These are phyloP conservation scores for Mobula birostris DNA, from an alignment of 2,113 vertebrate species.

Conservation along the genomic window DNA sequence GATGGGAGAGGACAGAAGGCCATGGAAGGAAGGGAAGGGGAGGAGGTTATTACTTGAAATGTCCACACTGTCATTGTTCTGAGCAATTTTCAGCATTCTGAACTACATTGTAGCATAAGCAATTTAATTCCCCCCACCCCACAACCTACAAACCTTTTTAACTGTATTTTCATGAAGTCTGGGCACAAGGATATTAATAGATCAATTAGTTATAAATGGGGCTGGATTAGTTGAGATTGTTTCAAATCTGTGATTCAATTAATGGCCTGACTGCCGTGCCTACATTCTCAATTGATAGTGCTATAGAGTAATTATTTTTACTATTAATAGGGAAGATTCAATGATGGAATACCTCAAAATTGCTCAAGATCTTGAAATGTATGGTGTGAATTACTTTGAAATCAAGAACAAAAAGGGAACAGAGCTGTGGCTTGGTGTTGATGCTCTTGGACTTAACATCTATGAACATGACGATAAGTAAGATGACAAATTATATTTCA, in stretches of 20 bases:
- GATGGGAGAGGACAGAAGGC: too few relatives aligned
- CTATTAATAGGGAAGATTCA: slow-evolving; percentile 79
- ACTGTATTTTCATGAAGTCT: background rate
- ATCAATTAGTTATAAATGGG: background rate
- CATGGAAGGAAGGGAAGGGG: too few relatives aligned
- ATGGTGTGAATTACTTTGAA: slow-evolving; percentile 97
- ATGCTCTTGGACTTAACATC: slow-evolving; percentile 93
- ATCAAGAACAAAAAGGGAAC: slow-evolving; percentile 98
- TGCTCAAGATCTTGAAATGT: slow-evolving; percentile 96
- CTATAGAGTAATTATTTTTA: slow-evolving; percentile 36
- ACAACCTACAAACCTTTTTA: too few relatives aligned
- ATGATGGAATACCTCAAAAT: slow-evolving; percentile 99
- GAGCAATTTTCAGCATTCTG: background rate
- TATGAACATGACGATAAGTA: slow-evolving; percentile 96
- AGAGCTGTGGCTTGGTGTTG: slow-evolving; percentile 91
- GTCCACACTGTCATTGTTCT: background rate
- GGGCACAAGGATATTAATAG: background rate
- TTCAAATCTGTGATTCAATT: background rate
- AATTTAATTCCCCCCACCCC: background rate
- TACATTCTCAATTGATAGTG: background rate
- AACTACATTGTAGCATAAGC: background rate
- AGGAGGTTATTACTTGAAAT: background rate
- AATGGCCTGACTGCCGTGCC: background rate
- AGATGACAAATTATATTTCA: slow-evolving; percentile 45
- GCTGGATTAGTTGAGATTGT: background rate